A percentile compares a stretch with the other conserved stretches of the same genome.
These are phyloP conservation scores for Phyllostomus discolor DNA, from an alignment of 2,113 vertebrate species.

Conservation along the genomic window DNA sequence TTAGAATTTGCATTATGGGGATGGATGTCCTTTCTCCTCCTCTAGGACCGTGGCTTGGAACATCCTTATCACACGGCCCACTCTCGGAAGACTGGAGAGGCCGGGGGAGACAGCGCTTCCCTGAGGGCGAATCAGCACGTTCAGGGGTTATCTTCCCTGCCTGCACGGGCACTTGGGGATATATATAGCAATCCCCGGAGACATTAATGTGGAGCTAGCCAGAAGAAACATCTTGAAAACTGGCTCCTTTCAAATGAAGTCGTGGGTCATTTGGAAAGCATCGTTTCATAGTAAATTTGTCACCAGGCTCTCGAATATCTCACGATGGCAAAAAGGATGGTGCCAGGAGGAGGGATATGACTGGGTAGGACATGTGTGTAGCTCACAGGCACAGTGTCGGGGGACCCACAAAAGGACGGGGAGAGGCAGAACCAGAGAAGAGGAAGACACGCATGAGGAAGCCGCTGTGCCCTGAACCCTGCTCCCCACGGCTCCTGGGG, in stretches of 20 bases:
- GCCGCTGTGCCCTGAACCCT: not conserved
- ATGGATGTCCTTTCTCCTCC: not conserved
- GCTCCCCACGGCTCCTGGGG: not conserved
- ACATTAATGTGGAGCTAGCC: not conserved
- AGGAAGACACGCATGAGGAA: not conserved
- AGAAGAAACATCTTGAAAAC: not conserved
- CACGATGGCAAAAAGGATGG: not conserved
- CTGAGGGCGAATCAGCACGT: not conserved
- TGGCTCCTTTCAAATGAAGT: not conserved
- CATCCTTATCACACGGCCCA: not conserved
- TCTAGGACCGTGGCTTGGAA: not conserved
- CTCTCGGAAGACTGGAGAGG: not conserved
- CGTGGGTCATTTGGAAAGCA: not conserved
- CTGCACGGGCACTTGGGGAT: rapidly evolving
- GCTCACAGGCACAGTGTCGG: not conserved
- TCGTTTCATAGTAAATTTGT: not conserved
- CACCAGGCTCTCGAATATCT: not conserved
- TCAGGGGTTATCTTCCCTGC: not conserved
- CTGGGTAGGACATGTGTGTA: too few relatives aligned
- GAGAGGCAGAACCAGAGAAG: not conserved
- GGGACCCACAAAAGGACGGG: not conserved
- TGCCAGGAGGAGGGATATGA: too few relatives aligned
- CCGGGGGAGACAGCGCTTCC: not conserved
- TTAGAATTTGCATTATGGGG: not conserved
- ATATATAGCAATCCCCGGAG: not conserved